A percentile compares a stretch with the other conserved stretches of the same genome.
phyloP scores from a whole-genome alignment of 2,888 invertebrate genomes.

The Scrobipalpa atriplicella region DNA sequence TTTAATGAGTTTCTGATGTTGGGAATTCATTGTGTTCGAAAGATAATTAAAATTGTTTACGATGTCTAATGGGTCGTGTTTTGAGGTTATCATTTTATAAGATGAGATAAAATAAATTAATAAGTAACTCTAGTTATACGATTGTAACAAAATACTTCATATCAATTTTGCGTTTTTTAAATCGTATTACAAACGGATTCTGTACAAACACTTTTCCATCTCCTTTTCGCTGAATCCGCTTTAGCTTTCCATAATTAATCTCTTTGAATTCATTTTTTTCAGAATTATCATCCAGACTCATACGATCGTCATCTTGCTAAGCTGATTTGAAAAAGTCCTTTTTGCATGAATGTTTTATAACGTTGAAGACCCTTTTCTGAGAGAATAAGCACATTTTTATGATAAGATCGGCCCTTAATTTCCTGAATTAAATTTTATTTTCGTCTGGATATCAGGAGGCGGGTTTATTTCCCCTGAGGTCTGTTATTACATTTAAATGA shows the following conservation, averaged over 20 bases:
- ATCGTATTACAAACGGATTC: neutral
- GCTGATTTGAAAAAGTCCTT: neutral
- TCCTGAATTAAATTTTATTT: slow-evolving; percentile 21
- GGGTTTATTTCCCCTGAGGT: neutral
- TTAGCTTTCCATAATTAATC: slow-evolving; percentile 9
- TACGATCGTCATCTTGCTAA: neutral
- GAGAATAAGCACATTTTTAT: slow-evolving; percentile 27
- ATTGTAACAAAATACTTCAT: neutral
- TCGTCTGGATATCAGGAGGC: neutral
- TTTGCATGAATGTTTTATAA: slow-evolving; percentile 15
- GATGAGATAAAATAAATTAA: no score
- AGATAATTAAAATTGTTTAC: no score
- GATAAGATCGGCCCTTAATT: slow-evolving; percentile 25
- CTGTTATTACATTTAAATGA: neutral
- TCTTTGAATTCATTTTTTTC: neutral
- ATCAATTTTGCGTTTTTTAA: neutral
- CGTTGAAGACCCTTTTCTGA: slow-evolving; percentile 16
- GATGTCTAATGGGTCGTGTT: no score
- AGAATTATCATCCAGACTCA: neutral
- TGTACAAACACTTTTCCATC: slow-evolving; percentile 1
- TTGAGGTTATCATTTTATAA: no score
- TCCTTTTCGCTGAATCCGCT: neutral
- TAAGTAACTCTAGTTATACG: no score
- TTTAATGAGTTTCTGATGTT: neutral
- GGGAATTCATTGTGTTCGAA: no score